A percentile compares a stretch with the other conserved stretches of the same genome.
Evolutionary conservation across 2,888 invertebrate genomes (phyloP).

Genomic region (Marasmarcha lunaedactyla): DNA sequence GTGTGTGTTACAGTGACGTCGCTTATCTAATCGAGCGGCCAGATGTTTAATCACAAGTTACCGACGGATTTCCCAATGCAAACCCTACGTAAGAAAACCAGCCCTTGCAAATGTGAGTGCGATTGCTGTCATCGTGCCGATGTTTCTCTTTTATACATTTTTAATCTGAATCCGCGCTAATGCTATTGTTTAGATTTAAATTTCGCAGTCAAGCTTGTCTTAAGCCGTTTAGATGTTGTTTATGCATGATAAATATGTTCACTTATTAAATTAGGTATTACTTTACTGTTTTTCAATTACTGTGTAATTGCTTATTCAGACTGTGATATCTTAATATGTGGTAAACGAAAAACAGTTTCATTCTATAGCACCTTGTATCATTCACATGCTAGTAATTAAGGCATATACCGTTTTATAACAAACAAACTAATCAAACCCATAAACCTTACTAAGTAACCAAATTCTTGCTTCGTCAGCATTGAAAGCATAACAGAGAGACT

Average conservation of each 20-base stretch:
- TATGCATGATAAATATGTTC: not conserved
- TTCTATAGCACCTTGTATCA: not conserved
- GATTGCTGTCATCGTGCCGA: constrained; percentile 20
- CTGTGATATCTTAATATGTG: not conserved
- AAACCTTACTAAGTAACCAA: too few relatives aligned
- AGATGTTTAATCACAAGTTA: constrained; percentile 71
- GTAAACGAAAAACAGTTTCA: not conserved
- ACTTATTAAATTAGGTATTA: not conserved
- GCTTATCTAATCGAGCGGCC: constrained; percentile 25
- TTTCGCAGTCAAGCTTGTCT: not conserved
- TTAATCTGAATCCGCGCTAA: not conserved
- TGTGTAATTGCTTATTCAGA: not conserved
- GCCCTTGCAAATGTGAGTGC: constrained; percentile 93
- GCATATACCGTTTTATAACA: not conserved
- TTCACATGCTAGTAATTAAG: constrained; percentile 1
- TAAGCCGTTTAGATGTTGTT: not conserved
- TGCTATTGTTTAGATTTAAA: not conserved
- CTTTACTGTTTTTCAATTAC: not conserved
- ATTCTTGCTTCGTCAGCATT: too few relatives aligned
- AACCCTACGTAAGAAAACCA: constrained; percentile 92
- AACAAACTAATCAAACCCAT: too few relatives aligned
- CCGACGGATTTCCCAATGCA: constrained; percentile 80
- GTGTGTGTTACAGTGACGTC: constrained; percentile 3
- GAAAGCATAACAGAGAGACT: too few relatives aligned
- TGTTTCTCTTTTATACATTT: constrained; percentile 19